Conservation (phyloP, 2,888 invertebrate species). For the Lumbricus terrestris region DNA sequence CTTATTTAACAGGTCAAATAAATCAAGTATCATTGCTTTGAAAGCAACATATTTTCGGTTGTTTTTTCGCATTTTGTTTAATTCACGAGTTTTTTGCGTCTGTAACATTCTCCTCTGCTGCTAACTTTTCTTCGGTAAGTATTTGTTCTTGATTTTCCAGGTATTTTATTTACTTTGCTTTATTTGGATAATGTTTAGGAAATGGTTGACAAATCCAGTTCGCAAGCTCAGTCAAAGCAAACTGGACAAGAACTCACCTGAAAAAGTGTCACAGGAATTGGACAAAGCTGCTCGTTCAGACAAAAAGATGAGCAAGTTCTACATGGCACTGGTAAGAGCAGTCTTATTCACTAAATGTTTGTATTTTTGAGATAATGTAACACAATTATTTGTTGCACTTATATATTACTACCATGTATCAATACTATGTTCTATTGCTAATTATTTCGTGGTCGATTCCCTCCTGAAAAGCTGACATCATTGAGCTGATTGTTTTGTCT, state of each 20-base stretch:
- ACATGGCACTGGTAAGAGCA: slow-evolving; percentile 14
- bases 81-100: neutral
- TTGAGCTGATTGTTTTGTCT: neutral
- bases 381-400: neutral
- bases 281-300: slow-evolving; percentile 7
- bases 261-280: slow-evolving; percentile 9
- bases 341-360: neutral
- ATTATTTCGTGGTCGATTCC: neutral
- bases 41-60: no score
- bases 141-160: neutral
- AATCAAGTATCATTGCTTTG: no score
- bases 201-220: slow-evolving; percentile 84
- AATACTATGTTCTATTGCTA: neutral
- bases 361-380: neutral
- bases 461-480: neutral
- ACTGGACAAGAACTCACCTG: slow-evolving; percentile 68
- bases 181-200: slow-evolving; percentile 62
- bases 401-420: neutral
- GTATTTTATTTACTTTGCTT: neutral
- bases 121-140: neutral
- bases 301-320: slow-evolving; percentile 17
- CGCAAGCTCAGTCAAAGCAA: slow-evolving; percentile 86
- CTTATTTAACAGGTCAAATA: no score
- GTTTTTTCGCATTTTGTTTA: neutral
- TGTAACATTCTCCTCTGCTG: neutral